These are phyloP conservation scores for Drosophila auraria DNA, from an alignment of 1,140 invertebrate genomes.

Conservation along the genomic window DNA sequence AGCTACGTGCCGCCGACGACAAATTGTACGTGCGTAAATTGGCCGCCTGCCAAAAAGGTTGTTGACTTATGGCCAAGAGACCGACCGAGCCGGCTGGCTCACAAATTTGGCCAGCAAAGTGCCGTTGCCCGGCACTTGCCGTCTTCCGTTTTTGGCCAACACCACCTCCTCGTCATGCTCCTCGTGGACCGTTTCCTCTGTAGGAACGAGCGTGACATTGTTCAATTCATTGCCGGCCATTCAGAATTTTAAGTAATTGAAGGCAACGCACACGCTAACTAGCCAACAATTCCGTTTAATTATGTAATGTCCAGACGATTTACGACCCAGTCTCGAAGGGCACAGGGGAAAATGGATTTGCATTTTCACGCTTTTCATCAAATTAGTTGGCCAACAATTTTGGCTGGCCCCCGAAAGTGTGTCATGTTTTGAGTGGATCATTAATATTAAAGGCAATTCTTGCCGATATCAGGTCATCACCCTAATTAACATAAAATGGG, in stretches of 20 bases:
- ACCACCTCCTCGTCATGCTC: background rate
- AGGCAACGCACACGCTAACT: conserved; percentile 69
- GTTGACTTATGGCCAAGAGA: conserved; percentile 70
- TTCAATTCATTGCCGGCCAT: conserved; percentile 77
- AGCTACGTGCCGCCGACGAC: conserved; percentile 57
- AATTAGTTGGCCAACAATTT: conserved; percentile 50
- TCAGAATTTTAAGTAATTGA: conserved; percentile 83
- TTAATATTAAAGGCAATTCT: conserved; percentile 14
- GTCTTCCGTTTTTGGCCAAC: conserved; percentile 45
- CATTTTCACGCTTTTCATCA: conserved; percentile 75
- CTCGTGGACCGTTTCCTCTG: conserved; percentile 63
- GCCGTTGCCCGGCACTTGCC: conserved; percentile 57
- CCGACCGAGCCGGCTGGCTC: conserved; percentile 33
- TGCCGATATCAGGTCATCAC: background rate
- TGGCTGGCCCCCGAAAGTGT: conserved; percentile 3
- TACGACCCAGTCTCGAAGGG: conserved; percentile 45
- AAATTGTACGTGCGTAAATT: conserved; percentile 81
- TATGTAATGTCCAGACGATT: conserved; percentile 74
- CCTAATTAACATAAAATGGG: background rate
- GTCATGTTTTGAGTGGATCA: conserved; percentile 12
- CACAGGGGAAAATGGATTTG: conserved; percentile 48
- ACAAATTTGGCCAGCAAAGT: conserved; percentile 61
- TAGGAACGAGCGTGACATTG: conserved; percentile 70
- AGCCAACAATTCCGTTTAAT: conserved; percentile 67
- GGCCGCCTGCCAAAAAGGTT: conserved; percentile 74